Evolutionary conservation across 2,888 invertebrate genomes (phyloP).

Genomic region (Tanypteryx hageni): DNA sequence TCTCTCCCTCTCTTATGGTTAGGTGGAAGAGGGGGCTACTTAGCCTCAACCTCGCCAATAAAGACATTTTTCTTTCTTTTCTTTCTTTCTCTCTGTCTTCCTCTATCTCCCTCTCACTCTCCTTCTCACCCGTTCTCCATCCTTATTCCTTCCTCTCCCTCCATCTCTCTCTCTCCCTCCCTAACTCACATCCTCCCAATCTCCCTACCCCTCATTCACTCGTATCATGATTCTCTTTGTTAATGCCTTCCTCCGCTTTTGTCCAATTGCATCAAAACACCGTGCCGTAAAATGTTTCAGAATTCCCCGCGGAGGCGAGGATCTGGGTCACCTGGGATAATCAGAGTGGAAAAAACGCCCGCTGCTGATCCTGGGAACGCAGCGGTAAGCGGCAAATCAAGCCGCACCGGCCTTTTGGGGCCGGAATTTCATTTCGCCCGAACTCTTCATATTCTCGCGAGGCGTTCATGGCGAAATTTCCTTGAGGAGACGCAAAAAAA

Average conservation of each 20-base stretch:
- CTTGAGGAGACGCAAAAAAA: background rate
- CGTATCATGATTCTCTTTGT: background rate
- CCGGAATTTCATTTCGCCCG: background rate
- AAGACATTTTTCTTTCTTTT: too few relatives aligned
- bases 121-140: too few relatives aligned
- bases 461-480: background rate
- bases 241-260: background rate
- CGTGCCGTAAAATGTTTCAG: background rate
- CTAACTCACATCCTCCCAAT: too few relatives aligned
- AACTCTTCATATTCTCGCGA: background rate
- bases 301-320: background rate
- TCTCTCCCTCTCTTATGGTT: too few relatives aligned
- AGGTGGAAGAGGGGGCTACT: too few relatives aligned
- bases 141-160: too few relatives aligned
- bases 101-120: background rate
- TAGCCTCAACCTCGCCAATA: too few relatives aligned
- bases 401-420: background rate
- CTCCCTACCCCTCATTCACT: background rate
- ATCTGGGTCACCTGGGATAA: conserved; percentile 43
- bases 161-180: background rate
- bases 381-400: background rate
- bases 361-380: background rate
- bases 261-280: background rate
- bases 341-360: background rate
- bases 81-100: background rate